Conservation (phyloP, 1,140 invertebrate genomes). For the Bombus soroeensis region DNA sequence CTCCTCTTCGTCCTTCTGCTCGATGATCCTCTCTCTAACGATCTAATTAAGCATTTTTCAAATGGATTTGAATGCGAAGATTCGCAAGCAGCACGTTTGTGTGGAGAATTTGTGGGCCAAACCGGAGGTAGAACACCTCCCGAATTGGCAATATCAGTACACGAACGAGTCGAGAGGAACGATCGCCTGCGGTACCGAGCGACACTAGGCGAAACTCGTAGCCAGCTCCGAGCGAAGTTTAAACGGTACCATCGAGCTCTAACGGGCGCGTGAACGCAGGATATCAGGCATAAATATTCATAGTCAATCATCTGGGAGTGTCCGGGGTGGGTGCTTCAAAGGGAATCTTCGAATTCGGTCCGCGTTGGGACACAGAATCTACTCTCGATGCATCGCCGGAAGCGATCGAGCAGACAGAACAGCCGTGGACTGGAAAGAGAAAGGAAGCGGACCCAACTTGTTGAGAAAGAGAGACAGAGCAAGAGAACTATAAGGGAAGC, state of each 20-base stretch:
- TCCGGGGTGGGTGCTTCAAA: constrained; percentile 41
- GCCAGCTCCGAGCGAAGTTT: background rate
- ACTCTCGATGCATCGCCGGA: constrained; percentile 42
- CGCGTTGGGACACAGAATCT: constrained; percentile 15
- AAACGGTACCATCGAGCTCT: constrained; percentile 16
- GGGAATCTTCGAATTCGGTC: constrained; percentile 49
- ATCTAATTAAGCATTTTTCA: background rate
- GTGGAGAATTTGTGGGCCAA: background rate
- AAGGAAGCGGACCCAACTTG: background rate
- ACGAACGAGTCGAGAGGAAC: background rate
- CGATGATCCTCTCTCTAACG: background rate
- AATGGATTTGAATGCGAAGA: background rate
- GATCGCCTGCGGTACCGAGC: background rate
- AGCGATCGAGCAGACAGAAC: constrained; percentile 50
- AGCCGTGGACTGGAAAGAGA: constrained; percentile 45
- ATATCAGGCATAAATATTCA: constrained; percentile 52
- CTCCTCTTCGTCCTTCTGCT: background rate
- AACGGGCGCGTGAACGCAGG: constrained; percentile 24
- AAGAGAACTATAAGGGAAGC: constrained; percentile 37
- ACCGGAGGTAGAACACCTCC: background rate
- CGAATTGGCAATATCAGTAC: constrained; percentile 6
- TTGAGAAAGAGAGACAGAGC: background rate
- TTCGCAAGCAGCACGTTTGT: background rate
- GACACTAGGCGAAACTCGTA: constrained; percentile 11
- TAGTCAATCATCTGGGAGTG: constrained; percentile 50